Evolutionary conservation across 37 sponge, comb jelly and placozoan genomes (phyloP), one percentile per base, ranked within the genome.

Genomic region (Theonella swinhoei): DNA sequence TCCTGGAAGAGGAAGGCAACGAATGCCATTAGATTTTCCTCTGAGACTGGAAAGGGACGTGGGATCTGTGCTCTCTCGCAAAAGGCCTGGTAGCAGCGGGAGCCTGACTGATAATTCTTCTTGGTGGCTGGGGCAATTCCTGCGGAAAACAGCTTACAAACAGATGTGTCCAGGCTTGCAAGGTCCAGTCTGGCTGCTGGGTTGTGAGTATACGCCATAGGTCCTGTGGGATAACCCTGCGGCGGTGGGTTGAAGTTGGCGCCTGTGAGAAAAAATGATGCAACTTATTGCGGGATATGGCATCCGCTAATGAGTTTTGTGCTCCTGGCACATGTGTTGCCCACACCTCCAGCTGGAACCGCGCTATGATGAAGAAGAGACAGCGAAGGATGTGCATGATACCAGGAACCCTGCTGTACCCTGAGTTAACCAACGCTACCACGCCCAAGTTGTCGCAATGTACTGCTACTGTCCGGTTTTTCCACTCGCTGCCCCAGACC

Each of bases 371-470:
- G 31, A 65, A 65, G n/a, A 34, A 63, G n/a, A 20, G n/a, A n/a
- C n/a, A n/a, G n/a, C n/a, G n/a, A n/a, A n/a, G n/a, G n/a, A n/a
- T n/a, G n/a, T n/a, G n/a, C n/a, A n/a, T n/a, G n/a, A n/a, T n/a
- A n/a, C n/a, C 40, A 1, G 64, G 83, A 11, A 62, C 67, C 65
- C 59, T 72, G 33, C 75, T 74, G 31, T 42, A 80, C 4, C 68
- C 84, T 39, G 68, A 64, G 71, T 72, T 67, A 17, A 89, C 62
- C 54, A 64, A 32, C 34, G 80, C 62, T 24, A 84, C 90, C 19
- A 64, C 85, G 5, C 79, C 72, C 42, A 11, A 30, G 54, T 89
- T 89, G 77, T 89, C 85, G 9, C 40, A 78, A 24, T 84, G 74
- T 38, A 35, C 34, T 25, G 74, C 22, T 17, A 84, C 74, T 25